Percentiles rank a stretch among this genome's conserved stretches.
Evolutionary conservation across 2,797 vertebrate genomes (phyloP).

Genomic region (Dallia pectoralis): DNA sequence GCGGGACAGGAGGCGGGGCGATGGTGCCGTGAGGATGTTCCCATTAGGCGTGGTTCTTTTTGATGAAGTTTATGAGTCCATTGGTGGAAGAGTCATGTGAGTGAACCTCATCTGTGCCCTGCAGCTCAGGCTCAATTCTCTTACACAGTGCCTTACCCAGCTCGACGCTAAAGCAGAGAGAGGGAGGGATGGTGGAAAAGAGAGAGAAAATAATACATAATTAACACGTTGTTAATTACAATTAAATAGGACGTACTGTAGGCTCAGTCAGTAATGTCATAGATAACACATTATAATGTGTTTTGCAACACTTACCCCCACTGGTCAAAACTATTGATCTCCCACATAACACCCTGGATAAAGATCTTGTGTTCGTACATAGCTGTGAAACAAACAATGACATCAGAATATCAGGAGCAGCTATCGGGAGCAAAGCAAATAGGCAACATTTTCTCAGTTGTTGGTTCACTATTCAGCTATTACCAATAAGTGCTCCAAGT

Average conservation of each 20-base stretch:
- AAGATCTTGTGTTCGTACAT: slow-evolving; percentile 99
- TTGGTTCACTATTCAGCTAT: slow-evolving; percentile 45
- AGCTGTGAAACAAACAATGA: slow-evolving; percentile 62
- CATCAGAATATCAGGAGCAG: neutral
- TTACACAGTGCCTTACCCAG: slow-evolving; percentile 96
- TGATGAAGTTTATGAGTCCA: slow-evolving; percentile 94
- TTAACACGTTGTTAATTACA: neutral
- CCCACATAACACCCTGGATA: slow-evolving; percentile 94
- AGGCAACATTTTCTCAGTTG: neutral
- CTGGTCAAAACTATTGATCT: slow-evolving; percentile 98
- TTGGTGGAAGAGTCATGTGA: slow-evolving; percentile 96
- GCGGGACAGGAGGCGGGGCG: slow-evolving; percentile 10
- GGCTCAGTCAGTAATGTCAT: neutral
- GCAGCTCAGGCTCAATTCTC: slow-evolving; percentile 94
- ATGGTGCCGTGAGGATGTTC: slow-evolving; percentile 1
- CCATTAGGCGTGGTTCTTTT: slow-evolving; percentile 83
- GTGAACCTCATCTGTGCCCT: slow-evolving; percentile 78
- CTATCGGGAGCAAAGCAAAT: neutral
- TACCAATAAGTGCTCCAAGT: slow-evolving; percentile 92
- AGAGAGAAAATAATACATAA: neutral
- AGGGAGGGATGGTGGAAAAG: neutral
- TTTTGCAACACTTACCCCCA: slow-evolving; percentile 89
- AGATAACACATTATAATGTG: neutral
- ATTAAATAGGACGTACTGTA: neutral
- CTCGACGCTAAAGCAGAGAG: slow-evolving; percentile 79